These are phyloP conservation scores for Exaiptasia diaphana DNA, from an alignment of 64 coral and sea anemone genomes.

Conservation along the genomic window DNA sequence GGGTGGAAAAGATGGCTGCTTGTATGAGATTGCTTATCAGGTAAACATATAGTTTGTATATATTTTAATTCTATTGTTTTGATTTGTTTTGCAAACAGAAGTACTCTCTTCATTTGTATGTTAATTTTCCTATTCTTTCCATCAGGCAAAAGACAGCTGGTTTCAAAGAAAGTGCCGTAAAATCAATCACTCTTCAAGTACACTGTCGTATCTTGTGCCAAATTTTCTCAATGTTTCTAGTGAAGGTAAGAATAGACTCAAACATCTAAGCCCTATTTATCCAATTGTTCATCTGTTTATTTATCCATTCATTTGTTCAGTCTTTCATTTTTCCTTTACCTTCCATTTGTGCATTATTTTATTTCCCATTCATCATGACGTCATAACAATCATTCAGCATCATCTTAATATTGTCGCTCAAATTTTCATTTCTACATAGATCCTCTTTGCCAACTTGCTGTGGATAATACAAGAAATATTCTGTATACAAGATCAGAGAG, in stretches of 20 bases:
- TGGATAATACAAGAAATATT: constrained; percentile 93
- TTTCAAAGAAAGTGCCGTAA: constrained; percentile 95
- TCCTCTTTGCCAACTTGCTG: constrained; percentile 77
- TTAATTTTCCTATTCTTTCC: not conserved
- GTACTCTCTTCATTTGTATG: not conserved
- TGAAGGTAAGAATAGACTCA: constrained; percentile 97
- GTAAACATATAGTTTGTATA: constrained; percentile 56
- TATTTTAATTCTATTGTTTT: too few species aligned
- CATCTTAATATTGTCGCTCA: not conserved
- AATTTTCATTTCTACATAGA: too few species aligned
- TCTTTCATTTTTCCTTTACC: not conserved
- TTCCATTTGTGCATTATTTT: not conserved
- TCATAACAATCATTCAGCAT: not conserved
- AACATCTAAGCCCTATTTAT: too few species aligned
- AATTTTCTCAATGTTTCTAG: constrained; percentile 84
- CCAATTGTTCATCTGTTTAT: not conserved
- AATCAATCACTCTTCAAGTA: constrained; percentile 89
- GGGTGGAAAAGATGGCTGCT: constrained; percentile 90
- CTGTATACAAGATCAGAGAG: constrained; percentile 86
- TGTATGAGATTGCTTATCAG: constrained; percentile 97
- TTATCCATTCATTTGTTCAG: not conserved
- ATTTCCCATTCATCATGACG: not conserved
- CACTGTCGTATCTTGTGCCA: constrained; percentile 80
- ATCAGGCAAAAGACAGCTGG: constrained; percentile 80
- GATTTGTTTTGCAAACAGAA: too few species aligned